Evolutionary conservation across 2,797 vertebrate genomes (phyloP).

Genomic region (Aratinga solstitialis): DNA sequence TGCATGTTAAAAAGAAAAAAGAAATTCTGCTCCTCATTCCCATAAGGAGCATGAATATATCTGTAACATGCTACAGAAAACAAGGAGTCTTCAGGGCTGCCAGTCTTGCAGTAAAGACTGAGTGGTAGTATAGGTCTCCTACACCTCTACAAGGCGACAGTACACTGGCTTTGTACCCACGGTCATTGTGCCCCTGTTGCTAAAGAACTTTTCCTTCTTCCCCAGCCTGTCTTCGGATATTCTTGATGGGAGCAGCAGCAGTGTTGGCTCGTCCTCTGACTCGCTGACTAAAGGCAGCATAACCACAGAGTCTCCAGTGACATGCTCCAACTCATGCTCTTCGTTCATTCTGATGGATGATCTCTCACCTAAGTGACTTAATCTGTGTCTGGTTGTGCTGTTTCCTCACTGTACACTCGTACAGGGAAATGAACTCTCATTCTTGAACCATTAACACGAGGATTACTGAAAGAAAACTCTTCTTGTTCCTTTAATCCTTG

Average conservation of each 20-base stretch:
- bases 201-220: conserved; percentile 50
- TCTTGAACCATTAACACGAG: conserved; percentile 54
- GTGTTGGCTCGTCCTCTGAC: conserved; percentile 88
- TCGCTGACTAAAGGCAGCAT: conserved; percentile 92
- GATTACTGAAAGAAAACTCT: conserved; percentile 59
- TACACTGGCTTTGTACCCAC: not conserved
- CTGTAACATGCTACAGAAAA: conserved; percentile 53
- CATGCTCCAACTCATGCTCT: conserved; percentile 89
- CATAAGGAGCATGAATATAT: conserved; percentile 20
- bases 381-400: conserved; percentile 65
- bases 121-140: conserved; percentile 67
- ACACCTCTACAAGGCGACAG: not conserved
- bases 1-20: conserved; percentile 40
- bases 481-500: conserved; percentile 50
- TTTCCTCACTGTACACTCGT: conserved; percentile 40
- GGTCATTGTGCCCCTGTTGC: not conserved
- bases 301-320: conserved; percentile 79
- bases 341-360: conserved; percentile 89
- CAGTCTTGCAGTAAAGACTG: conserved; percentile 61
- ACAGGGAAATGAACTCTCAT: conserved; percentile 69
- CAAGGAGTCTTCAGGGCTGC: conserved; percentile 65
- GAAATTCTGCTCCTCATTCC: conserved; percentile 7
- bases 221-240: conserved; percentile 88
- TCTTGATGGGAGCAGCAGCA: conserved; percentile 92
- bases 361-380: conserved; percentile 91